These are phyloP conservation scores for Cerastoderma edule DNA, from an alignment of 2,888 invertebrate genomes.

Conservation along the genomic window DNA sequence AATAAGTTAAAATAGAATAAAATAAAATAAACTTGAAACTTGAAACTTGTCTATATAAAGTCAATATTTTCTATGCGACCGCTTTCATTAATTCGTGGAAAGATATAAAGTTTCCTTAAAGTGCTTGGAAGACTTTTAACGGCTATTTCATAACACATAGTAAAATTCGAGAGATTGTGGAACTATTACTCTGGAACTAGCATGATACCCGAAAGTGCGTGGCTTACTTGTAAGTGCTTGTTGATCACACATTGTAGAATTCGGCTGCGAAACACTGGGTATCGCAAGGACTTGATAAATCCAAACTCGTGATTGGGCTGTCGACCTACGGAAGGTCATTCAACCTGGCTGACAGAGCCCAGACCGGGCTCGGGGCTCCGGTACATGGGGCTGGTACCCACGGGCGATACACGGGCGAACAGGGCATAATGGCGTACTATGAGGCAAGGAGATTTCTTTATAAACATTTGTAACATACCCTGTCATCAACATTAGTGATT, in stretches of 20 bases:
- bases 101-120: neutral
- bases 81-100: neutral
- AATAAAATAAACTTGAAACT: no score
- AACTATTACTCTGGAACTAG: neutral
- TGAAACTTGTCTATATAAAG: no score
- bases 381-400: slow-evolving; percentile 18
- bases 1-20: no score
- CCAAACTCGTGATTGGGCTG: slow-evolving; percentile 9
- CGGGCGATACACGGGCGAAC: slow-evolving; percentile 5
- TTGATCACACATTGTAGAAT: neutral
- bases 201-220: neutral
- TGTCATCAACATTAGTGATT: no score
- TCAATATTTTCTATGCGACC: neutral
- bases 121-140: neutral
- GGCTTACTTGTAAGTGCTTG: neutral
- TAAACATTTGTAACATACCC: no score
- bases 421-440: slow-evolving; percentile 13
- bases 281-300: slow-evolving; percentile 8
- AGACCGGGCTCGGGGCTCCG: neutral
- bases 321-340: slow-evolving; percentile 10
- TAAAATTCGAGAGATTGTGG: neutral
- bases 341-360: slow-evolving; percentile 4
- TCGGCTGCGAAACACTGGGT: slow-evolving; percentile 10
- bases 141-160: neutral
- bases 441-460: no score